phyloP scores from a whole-genome alignment of 2,888 invertebrate species.

The Nemurella pictetii region DNA sequence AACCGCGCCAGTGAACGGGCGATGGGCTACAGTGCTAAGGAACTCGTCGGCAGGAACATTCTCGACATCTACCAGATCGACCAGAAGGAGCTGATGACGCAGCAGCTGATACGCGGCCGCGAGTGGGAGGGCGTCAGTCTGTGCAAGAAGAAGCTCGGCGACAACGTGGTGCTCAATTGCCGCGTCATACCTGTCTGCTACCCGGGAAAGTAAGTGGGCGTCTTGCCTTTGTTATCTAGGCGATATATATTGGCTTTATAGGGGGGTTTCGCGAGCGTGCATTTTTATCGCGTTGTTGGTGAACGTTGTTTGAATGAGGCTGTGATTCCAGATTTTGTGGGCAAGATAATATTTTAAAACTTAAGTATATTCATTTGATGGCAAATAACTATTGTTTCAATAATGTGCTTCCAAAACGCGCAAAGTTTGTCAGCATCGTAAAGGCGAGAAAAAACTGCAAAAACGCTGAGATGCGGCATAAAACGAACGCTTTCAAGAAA shows the following conservation, averaged over 20 bases:
- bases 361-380: too few species aligned
- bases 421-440: too few species aligned
- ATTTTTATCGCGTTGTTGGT: not conserved
- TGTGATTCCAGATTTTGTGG: too few species aligned
- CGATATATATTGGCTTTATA: too few species aligned
- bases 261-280: not conserved
- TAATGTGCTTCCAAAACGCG: too few species aligned
- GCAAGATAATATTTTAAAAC: too few species aligned
- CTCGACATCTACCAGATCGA: constrained; percentile 59
- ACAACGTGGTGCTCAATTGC: constrained; percentile 75
- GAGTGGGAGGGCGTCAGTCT: constrained; percentile 72
- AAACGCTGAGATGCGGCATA: too few species aligned
- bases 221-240: not conserved
- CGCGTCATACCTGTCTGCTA: constrained; percentile 66
- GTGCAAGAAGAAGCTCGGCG: constrained; percentile 75
- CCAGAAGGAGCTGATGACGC: constrained; percentile 60
- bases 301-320: too few species aligned
- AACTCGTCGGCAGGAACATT: constrained; percentile 63
- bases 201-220: constrained; percentile 35
- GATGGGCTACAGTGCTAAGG: constrained; percentile 71
- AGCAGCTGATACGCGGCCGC: constrained; percentile 65
- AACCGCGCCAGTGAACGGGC: constrained; percentile 85
- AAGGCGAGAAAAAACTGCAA: too few species aligned
- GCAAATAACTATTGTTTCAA: too few species aligned
- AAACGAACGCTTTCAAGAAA: too few species aligned